phyloP scores from a whole-genome alignment of 2,888 invertebrate genomes.

The Tipula helvola region DNA sequence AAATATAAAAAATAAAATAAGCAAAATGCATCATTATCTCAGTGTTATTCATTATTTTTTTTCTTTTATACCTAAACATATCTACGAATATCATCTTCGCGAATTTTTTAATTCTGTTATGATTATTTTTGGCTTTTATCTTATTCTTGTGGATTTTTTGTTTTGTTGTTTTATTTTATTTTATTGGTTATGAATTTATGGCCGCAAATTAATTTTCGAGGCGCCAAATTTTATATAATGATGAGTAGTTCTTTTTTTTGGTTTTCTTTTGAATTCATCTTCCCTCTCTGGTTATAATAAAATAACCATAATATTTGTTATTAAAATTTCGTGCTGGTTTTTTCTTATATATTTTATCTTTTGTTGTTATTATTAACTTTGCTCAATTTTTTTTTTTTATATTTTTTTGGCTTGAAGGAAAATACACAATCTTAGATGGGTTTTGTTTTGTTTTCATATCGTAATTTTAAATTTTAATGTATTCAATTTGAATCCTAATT shows the following conservation, averaged over 20 bases:
- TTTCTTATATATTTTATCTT: background rate
- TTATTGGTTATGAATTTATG: constrained; percentile 11
- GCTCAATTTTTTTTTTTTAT: background rate
- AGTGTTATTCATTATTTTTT: background rate
- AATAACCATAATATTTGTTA: background rate
- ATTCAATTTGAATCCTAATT: constrained; percentile 4
- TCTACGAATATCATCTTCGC: background rate
- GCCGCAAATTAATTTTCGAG: constrained; percentile 12
- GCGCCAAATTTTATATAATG: constrained; percentile 12
- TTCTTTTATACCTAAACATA: background rate
- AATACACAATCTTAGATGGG: background rate
- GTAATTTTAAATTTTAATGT: constrained; percentile 6
- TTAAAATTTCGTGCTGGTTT: background rate
- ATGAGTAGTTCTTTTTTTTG: background rate
- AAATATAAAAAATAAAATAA: background rate
- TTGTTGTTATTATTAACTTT: background rate
- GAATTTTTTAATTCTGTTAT: background rate
- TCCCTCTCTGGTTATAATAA: background rate
- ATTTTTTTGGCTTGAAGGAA: background rate
- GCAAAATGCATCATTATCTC: background rate
- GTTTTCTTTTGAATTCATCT: background rate
- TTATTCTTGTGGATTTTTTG: background rate
- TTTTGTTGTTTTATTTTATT: background rate
- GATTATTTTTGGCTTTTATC: background rate
- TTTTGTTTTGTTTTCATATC: background rate